Base-by-base conservation (phyloP, 2,888 invertebrate species). In the Pyrgus malvae region DNA sequence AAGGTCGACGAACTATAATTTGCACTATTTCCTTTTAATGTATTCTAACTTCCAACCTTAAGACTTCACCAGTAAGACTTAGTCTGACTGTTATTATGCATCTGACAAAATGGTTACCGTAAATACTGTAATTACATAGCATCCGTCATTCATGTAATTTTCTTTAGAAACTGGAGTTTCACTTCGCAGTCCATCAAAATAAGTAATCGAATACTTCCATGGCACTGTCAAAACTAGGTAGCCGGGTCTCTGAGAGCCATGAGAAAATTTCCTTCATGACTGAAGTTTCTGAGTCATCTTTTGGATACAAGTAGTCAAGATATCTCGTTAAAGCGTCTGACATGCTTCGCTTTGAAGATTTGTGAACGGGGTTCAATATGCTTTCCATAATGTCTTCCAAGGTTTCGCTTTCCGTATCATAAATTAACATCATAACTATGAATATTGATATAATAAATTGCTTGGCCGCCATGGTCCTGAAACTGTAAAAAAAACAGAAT, bases 201-300 rank as follows among this genome's bases (percentile, higher is more conserved):
- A 74, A 48, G 42, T 68, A 70, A 45, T 74, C 68, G 40, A 74
- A 51, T 2, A 72, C 75, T 23, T 59, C 62, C 14, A 64, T 48
- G 3, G 61, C 57, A 19, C 68, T 68, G 2, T 66, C 57, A 9
- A 72, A 56, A n/a, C 62, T 64, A 0, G 64, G 62, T 3, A 63
- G 57, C 9, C 64, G 62, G 16, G 72, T 69, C 6, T 81, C 80
- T 0, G 77, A 70, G n/a, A 81, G 68, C 55, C 80, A 70, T 41
- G 73, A 72, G 55, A 83, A 83, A 14, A 89, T 67, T 55, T 78
- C 73, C 49, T 86, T 86, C 68, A 89, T 67, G 14, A 80, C 68
- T 19, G 67, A 76, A 0, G 82, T 73, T 55, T 86, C 85, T 17
- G 65, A 59, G 56, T 88, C 87, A 44, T 87, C 86, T 60, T 84